Evolutionary conservation across 2,113 vertebrate species (phyloP).

Genomic region (Uropsilus gracilis): DNA sequence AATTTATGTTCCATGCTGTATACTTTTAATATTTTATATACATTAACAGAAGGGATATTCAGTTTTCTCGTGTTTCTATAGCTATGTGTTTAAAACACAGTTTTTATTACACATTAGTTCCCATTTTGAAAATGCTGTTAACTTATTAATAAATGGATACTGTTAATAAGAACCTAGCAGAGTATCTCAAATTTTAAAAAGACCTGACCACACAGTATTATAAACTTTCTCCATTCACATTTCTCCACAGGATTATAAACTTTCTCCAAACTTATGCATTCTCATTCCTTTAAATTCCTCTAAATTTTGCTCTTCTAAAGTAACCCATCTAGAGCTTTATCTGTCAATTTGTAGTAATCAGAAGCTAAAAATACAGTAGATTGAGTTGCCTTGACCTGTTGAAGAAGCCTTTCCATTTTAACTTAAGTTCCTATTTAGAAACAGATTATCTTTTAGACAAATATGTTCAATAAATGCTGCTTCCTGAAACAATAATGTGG

Average conservation of each 20-base stretch:
- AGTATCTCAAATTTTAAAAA: slow-evolving; percentile 21
- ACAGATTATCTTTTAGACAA: slow-evolving; percentile 66
- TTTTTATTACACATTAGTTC: slow-evolving; percentile 25
- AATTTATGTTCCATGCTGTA: slow-evolving; percentile 45
- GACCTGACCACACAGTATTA: not conserved
- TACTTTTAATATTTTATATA: slow-evolving; percentile 15
- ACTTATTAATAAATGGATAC: not conserved
- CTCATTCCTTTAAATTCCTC: not conserved
- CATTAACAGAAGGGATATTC: not conserved
- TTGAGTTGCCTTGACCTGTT: not conserved
- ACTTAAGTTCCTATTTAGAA: slow-evolving; percentile 67
- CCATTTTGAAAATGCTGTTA: not conserved
- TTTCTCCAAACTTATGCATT: not conserved
- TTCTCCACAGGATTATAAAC: too few relatives aligned
- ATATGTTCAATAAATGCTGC: slow-evolving; percentile 60
- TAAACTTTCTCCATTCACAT: not conserved
- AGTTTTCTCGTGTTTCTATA: slow-evolving; percentile 32
- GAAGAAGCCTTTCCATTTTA: slow-evolving; percentile 55
- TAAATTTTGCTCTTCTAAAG: slow-evolving; percentile 7
- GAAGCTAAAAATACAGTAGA: slow-evolving; percentile 14
- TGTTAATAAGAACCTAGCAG: not conserved
- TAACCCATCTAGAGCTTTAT: not conserved
- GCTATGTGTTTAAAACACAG: slow-evolving; percentile 10
- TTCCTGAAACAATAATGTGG: not conserved
- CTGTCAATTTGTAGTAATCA: slow-evolving; percentile 10